Conservation (phyloP, 2,797 vertebrate species). For the Phylloscopus collybita region DNA sequence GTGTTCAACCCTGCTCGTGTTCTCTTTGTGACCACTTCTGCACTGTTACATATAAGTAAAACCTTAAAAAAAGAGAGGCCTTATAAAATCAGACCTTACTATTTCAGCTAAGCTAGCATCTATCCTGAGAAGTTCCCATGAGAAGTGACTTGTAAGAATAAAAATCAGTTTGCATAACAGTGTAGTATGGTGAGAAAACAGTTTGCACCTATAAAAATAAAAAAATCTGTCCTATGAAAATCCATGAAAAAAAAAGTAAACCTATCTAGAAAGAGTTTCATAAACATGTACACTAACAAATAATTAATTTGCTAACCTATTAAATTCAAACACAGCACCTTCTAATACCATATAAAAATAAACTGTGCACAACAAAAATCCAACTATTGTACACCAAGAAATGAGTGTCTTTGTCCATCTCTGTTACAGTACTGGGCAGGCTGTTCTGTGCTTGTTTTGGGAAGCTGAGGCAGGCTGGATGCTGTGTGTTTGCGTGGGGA, state of each 20-base stretch:
- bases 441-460: not conserved
- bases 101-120: not conserved
- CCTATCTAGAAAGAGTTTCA: not conserved
- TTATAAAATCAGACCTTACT: not conserved
- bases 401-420: not conserved
- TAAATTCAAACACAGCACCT: not conserved
- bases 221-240: not conserved
- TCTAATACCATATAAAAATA: not conserved
- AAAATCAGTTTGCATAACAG: not conserved
- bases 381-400: rapidly evolving
- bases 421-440: not conserved
- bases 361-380: not conserved
- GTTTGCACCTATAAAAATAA: not conserved
- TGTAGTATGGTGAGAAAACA: not conserved
- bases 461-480: not conserved
- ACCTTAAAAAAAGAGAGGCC: not conserved
- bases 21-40: not conserved
- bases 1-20: not conserved
- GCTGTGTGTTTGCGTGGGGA: rapidly evolving
- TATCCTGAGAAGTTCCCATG: not conserved
- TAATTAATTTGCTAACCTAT: not conserved
- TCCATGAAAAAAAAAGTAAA: not conserved
- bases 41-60: not conserved
- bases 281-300: too few species aligned
- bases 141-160: not conserved